Evolutionary conservation across 2,888 invertebrate genomes (phyloP).

Genomic region (Lithophane semibrunnea): DNA sequence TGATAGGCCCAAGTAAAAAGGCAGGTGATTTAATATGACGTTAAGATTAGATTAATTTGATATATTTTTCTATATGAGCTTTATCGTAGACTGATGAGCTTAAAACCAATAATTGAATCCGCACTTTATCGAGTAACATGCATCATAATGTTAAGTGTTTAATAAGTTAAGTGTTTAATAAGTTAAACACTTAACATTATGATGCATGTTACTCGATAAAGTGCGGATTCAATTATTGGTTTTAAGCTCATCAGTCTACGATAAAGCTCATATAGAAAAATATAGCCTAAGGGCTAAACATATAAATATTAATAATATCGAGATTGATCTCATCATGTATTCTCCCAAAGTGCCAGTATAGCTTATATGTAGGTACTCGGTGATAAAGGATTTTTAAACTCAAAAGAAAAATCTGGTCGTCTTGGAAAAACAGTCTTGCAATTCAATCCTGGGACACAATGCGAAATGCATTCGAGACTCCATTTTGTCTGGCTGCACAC

Average conservation of each 20-base stretch:
- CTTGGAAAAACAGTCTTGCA: conserved; percentile 57
- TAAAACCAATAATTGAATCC: background rate
- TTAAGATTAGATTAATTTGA: conserved; percentile 1
- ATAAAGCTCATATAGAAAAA: background rate
- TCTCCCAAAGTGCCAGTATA: conserved; percentile 7
- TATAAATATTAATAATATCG: conserved; percentile 17
- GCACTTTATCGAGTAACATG: background rate
- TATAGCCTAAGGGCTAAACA: background rate
- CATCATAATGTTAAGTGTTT: conserved; percentile 11
- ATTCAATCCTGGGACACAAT: conserved; percentile 58
- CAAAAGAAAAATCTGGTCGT: conserved; percentile 38
- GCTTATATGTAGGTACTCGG: conserved; percentile 4
- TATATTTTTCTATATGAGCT: background rate
- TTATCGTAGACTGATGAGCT: conserved; percentile 1
- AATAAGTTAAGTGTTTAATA: too few relatives aligned
- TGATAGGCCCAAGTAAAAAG: background rate
- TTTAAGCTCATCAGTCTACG: conserved; percentile 9
- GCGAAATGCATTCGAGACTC: conserved; percentile 58
- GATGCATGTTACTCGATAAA: background rate
- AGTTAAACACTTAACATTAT: too few relatives aligned
- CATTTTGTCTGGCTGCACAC: conserved; percentile 64
- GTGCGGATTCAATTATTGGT: background rate
- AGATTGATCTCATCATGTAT: conserved; percentile 2
- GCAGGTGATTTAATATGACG: background rate
- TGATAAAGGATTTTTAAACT: conserved; percentile 47